These are phyloP conservation scores for Cactoblastis cactorum DNA, from an alignment of 2,888 invertebrate species.

Conservation along the genomic window DNA sequence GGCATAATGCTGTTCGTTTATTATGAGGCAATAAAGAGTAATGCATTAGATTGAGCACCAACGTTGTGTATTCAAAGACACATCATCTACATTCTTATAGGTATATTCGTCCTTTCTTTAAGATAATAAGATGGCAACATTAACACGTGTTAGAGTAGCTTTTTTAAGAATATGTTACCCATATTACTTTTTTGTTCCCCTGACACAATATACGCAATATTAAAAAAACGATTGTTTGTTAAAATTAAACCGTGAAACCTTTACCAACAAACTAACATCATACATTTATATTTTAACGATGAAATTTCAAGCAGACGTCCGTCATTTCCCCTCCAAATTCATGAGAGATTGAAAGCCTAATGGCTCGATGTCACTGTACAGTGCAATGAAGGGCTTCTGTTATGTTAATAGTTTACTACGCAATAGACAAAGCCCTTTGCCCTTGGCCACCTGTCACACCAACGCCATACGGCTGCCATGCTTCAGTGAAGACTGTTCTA, in stretches of 20 bases:
- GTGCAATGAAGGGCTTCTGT: neutral
- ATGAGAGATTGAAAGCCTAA: neutral
- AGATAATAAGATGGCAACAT: no score
- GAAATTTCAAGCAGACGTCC: neutral
- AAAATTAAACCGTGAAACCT: no score
- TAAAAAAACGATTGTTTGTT: no score
- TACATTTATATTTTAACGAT: neutral
- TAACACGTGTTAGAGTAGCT: no score
- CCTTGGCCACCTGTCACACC: constrained; percentile 9
- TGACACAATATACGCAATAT: no score
- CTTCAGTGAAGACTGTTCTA: neutral
- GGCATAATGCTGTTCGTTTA: neutral
- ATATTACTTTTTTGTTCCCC: no score
- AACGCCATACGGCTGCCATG: neutral
- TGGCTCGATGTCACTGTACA: neutral
- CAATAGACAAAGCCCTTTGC: constrained; percentile 1
- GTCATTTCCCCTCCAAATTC: neutral
- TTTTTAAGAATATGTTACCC: no score
- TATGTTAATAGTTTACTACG: constrained; percentile 8
- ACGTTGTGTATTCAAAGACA: no score
- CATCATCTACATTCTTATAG: no score
- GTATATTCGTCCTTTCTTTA: no score
- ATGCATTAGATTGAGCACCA: no score
- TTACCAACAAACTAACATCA: no score
- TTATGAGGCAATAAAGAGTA: neutral